These are phyloP conservation scores for Harpagus bidentatus DNA, from an alignment of 2,113 vertebrate species.

Conservation along the genomic window DNA sequence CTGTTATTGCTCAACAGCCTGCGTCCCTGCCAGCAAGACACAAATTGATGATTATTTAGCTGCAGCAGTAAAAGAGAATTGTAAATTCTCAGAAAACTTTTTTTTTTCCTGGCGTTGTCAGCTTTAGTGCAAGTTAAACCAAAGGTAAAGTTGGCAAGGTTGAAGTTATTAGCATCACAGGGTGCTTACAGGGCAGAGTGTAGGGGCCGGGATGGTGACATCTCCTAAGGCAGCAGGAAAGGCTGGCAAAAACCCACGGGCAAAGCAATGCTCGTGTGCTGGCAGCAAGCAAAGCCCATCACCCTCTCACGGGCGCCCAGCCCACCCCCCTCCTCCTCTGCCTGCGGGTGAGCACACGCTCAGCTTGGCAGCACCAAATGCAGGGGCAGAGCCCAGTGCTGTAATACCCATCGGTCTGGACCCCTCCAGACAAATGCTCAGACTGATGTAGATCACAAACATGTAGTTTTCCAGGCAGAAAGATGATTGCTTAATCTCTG, in stretches of 20 bases:
- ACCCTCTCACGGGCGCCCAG: background rate
- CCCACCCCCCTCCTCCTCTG: background rate
- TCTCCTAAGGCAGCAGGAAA: background rate
- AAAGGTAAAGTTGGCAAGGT: background rate
- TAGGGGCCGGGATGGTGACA: background rate
- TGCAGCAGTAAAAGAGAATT: background rate
- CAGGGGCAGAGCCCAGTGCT: background rate
- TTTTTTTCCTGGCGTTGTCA: background rate
- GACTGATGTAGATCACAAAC: background rate
- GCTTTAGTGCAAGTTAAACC: background rate
- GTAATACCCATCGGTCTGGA: background rate
- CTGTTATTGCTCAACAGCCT: conserved; percentile 3
- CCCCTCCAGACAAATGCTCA: background rate
- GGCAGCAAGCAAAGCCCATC: background rate
- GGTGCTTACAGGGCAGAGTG: background rate
- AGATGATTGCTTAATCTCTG: background rate
- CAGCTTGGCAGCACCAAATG: background rate
- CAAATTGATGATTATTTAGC: background rate
- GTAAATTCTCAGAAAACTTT: background rate
- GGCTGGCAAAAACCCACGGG: background rate
- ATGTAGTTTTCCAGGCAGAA: background rate
- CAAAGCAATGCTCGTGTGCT: background rate
- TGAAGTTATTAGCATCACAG: background rate
- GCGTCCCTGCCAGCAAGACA: conserved; percentile 10
- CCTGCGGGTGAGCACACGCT: background rate